Base-by-base conservation (phyloP, 2,797 vertebrate genomes). In the Molossus molossus region DNA sequence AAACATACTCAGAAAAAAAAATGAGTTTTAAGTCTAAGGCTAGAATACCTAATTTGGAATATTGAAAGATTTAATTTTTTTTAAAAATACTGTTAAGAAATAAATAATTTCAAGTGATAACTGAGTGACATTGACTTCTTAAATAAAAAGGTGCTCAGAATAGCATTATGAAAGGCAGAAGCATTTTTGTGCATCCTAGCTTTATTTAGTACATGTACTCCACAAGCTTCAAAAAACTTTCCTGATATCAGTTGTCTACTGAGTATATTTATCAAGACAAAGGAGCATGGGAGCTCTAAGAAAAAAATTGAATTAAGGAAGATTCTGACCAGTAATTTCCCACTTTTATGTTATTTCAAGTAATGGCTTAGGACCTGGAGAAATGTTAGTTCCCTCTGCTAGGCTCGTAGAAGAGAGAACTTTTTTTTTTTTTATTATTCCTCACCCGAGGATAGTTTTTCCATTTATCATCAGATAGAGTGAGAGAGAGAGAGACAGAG, bases 61-160 rank as follows among this genome's bases (percentile, higher is more conserved):
- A 94, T 77, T 33, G 85, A 95, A 96, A 72, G 7, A 83, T 82
- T 94, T 85, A 4, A 91, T 84, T 75, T 72, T 72, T 75, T 72
- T 75, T 3, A 37, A 86, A 76, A 81, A 77, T 67, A 79, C 1
- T 21, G 91, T 75, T 83, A 92, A 95, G 58, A 96, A 96, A 96
- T 95, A 93, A 96, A 95, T 75, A 57, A 80, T 92, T 93, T 64
- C n/a, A 97, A 88, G 23, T 94, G 29, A 80, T 80, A 94, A 58
- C 20, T 84, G 40, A 95, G 76, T 76, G 76, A 79, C 57, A 82
- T 13, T 92, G 80, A 85, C 60, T 95, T 91, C 60, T 94, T 91
- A 79, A 95, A 88, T 67, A 40, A 87, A 90, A 80, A 89, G 86
- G 17, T 91, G n/a, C 87, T 94, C 40, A 88, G 58, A 93, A 87